A percentile compares a stretch with the other conserved stretches of the same genome.
Evolutionary conservation across 2,113 vertebrate species (phyloP).

Genomic region (Lepidothrix coronata): DNA sequence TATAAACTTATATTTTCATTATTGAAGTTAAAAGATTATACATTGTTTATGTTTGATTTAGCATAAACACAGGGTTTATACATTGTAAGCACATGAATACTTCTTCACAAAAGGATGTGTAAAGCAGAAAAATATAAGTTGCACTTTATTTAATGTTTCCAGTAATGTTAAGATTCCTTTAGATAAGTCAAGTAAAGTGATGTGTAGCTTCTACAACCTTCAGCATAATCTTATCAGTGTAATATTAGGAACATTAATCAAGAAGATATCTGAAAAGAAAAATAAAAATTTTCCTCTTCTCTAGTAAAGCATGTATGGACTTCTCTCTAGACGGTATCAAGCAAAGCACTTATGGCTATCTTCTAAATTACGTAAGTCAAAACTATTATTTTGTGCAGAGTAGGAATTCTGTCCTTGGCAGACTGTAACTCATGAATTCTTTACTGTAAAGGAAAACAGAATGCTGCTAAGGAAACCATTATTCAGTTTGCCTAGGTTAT

Average conservation of each 20-base stretch:
- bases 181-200: neutral
- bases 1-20: neutral
- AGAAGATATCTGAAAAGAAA: neutral
- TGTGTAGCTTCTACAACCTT: neutral
- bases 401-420: conserved; percentile 1
- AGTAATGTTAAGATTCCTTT: neutral
- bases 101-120: neutral
- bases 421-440: neutral
- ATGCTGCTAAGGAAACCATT: neutral
- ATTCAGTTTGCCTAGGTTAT: neutral
- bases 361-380: neutral
- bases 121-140: neutral
- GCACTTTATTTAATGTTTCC: neutral
- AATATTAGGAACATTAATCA: neutral
- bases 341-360: neutral
- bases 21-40: neutral
- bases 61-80: neutral
- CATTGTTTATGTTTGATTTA: neutral
- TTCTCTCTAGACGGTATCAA: neutral
- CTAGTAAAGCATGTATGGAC: neutral
- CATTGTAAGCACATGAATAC: neutral
- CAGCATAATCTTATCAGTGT: neutral
- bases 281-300: neutral
- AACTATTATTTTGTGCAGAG: neutral
- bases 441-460: neutral